These are phyloP conservation scores for Aphidius colemani DNA, from an alignment of 2,888 invertebrate genomes.

Conservation along the genomic window DNA sequence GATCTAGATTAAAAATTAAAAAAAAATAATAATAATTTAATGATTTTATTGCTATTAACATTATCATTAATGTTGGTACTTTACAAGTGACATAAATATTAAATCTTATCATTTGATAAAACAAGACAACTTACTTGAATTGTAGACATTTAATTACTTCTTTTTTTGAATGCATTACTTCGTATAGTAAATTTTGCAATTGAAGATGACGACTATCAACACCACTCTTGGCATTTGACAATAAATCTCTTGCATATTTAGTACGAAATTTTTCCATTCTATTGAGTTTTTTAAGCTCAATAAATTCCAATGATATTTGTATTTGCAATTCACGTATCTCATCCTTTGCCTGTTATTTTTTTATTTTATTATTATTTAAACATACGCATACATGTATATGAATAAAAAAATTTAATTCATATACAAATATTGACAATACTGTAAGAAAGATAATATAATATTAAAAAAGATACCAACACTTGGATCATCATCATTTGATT, in stretches of 20 bases:
- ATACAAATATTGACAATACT: neutral
- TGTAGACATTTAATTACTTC: constrained; percentile 95
- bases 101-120: neutral
- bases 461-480: constrained; percentile 59
- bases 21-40: constrained; percentile 18
- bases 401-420: constrained; percentile 4
- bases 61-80: constrained; percentile 1
- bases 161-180: constrained; percentile 89
- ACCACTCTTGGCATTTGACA: constrained; percentile 82
- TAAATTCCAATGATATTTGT: constrained; percentile 76
- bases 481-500: constrained; percentile 63
- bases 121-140: constrained; percentile 72
- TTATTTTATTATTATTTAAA: constrained; percentile 39
- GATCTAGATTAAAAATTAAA: constrained; percentile 64
- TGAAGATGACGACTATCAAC: constrained; percentile 90
- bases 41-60: constrained; percentile 9
- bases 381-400: neutral
- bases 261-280: constrained; percentile 87
- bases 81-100: neutral
- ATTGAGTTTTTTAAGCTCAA: constrained; percentile 88
- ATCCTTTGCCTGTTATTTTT: constrained; percentile 62
- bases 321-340: constrained; percentile 72
- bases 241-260: constrained; percentile 78
- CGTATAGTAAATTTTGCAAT: constrained; percentile 91
- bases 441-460: constrained; percentile 5